phyloP scores from a whole-genome alignment of 2,797 vertebrate genomes.

The Aeoliscus strigatus region DNA sequence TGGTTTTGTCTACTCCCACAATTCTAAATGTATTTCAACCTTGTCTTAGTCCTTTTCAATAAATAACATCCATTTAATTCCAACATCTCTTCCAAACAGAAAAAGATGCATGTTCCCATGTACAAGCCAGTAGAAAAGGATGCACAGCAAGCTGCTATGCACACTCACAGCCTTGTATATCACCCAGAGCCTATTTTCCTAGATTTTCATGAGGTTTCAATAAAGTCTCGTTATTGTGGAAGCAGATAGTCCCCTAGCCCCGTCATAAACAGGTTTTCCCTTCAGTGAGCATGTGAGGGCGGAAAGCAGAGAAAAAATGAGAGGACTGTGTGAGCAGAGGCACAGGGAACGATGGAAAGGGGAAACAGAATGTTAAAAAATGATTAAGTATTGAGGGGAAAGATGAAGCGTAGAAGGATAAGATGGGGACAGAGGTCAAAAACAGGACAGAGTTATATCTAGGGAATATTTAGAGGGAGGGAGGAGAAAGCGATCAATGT shows the following conservation, averaged over 20 bases:
- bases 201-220: constrained; percentile 52
- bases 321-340: constrained; percentile 11
- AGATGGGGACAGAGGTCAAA: constrained; percentile 37
- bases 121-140: constrained; percentile 8
- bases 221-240: constrained; percentile 56
- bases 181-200: constrained; percentile 38
- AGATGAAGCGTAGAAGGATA: constrained; percentile 18
- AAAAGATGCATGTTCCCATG: constrained; percentile 2
- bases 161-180: constrained; percentile 28
- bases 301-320: constrained; percentile 15
- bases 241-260: constrained; percentile 44
- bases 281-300: constrained; percentile 38
- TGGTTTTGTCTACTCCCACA: no score
- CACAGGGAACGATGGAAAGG: constrained; percentile 13
- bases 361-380: constrained; percentile 7
- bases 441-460: constrained; percentile 23
- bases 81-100: constrained; percentile 6
- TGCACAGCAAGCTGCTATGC: constrained; percentile 20
- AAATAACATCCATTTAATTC: constrained; percentile 6
- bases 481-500: constrained; percentile 41
- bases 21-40: no score
- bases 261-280: constrained; percentile 51
- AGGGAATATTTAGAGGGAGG: constrained; percentile 36
- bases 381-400: constrained; percentile 12
- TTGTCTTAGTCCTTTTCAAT: background rate